These are phyloP conservation scores for Zaprionus inermis DNA, from an alignment of 1,140 invertebrate genomes.

Conservation along the genomic window DNA sequence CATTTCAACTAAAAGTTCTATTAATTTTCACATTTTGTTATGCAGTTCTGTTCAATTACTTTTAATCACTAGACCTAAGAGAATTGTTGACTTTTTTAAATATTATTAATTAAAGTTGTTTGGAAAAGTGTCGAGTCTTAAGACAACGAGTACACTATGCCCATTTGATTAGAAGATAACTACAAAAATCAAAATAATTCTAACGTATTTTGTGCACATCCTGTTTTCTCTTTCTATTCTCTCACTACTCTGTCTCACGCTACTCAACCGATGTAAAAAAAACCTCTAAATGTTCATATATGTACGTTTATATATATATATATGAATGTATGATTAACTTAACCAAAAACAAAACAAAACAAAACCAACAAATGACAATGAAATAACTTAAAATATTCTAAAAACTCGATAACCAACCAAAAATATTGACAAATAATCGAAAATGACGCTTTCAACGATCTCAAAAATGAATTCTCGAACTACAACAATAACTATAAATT, in stretches of 20 bases:
- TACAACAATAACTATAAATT: slow-evolving; percentile 36
- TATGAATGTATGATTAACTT: slow-evolving; percentile 47
- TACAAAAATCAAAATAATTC: slow-evolving; percentile 81
- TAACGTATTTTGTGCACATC: slow-evolving; percentile 84
- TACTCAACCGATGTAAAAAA: slow-evolving; percentile 82
- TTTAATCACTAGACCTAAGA: slow-evolving; percentile 70
- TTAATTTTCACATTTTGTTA: slow-evolving; percentile 61
- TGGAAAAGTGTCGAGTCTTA: slow-evolving; percentile 67
- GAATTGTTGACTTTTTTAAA: slow-evolving; percentile 67
- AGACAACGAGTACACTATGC: slow-evolving; percentile 50
- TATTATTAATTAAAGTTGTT: slow-evolving; percentile 66
- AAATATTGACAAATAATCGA: slow-evolving; percentile 52
- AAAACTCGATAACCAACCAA: slow-evolving; percentile 61
- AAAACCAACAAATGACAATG: slow-evolving; percentile 48
- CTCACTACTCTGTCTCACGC: slow-evolving; percentile 80
- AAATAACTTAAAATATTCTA: slow-evolving; percentile 58
- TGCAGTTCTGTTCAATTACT: slow-evolving; percentile 74
- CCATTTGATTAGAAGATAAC: slow-evolving; percentile 56
- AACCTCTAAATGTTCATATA: slow-evolving; percentile 57
- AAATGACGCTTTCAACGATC: slow-evolving; percentile 79
- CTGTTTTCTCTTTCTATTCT: slow-evolving; percentile 83
- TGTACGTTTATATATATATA: slow-evolving; percentile 50
- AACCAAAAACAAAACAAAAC: slow-evolving; percentile 54
- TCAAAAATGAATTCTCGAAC: slow-evolving; percentile 59
- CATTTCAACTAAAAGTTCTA: slow-evolving; percentile 33